Conservation (phyloP, 2,888 invertebrate genomes). For the Megaustenia siamemsis region DNA sequence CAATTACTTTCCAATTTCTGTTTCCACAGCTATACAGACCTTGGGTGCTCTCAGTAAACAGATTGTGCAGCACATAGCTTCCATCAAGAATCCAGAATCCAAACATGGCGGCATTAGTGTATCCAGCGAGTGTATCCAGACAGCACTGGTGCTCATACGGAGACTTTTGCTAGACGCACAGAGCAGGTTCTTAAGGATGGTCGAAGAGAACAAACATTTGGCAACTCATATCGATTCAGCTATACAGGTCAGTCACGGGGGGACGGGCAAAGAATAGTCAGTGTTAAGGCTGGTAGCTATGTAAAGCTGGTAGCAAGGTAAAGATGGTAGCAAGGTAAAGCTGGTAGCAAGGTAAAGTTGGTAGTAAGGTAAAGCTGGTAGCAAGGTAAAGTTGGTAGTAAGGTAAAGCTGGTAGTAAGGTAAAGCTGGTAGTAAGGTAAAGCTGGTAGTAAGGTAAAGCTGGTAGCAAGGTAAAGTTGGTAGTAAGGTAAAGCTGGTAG, state of each 20-base stretch:
- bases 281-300: too few relatives aligned
- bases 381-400: too few relatives aligned
- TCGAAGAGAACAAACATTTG: constrained; percentile 87
- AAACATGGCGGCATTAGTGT: constrained; percentile 47
- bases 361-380: too few relatives aligned
- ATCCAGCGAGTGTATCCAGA: constrained; percentile 82
- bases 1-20: neutral
- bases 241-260: constrained; percentile 70
- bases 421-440: too few relatives aligned
- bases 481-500: too few relatives aligned
- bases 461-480: too few relatives aligned
- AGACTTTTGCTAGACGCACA: constrained; percentile 91
- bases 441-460: too few relatives aligned
- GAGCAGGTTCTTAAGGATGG: constrained; percentile 92
- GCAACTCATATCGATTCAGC: constrained; percentile 81
- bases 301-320: too few relatives aligned
- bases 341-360: too few relatives aligned
- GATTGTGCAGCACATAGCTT: constrained; percentile 80
- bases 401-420: too few relatives aligned
- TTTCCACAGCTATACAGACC: constrained; percentile 80
- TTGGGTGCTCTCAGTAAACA: constrained; percentile 81
- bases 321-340: too few relatives aligned
- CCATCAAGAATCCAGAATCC: constrained; percentile 67
- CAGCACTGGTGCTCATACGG: constrained; percentile 92
- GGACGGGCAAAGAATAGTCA: too few relatives aligned